Evolutionary conservation across 2,113 vertebrate species (phyloP), one percentile per base, ranked within the genome.

Genomic region (Tonatia bakeri): DNA sequence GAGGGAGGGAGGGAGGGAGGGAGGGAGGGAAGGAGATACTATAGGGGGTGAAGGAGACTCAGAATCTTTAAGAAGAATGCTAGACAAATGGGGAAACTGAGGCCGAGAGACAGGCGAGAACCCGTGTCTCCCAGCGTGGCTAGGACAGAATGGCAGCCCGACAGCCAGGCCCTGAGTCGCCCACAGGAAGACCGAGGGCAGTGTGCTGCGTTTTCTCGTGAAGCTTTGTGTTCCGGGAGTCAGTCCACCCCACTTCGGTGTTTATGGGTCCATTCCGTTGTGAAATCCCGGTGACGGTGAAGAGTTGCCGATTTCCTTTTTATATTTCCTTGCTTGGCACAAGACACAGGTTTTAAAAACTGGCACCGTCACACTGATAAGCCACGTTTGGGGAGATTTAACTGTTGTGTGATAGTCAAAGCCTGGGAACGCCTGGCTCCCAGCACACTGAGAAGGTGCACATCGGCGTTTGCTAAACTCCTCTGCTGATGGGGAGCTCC

Each of bases 271-370:
- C 0, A 0, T 65, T 56, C 38, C 81, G 69, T 61, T 19, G 47
- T 70, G 79, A 91, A 86, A 65, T 65, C 45, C 52, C 38, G 45
- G 54, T 36, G 69, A 89, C 26, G 76, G 54, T 15, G 36, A 28
- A 33, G 33, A 50, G 15, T 26, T 72, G 45, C 52, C 1, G 0
- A 61, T 85, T 77, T 82, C 69, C 75, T 90, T 65, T 87, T 67
- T 36, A 45, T 67, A 61, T 77, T 38, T 36, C 50, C 50, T 94
- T 50, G 31, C n/a, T 92, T 86, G 85, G 40, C 54, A 12, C 87
- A 73, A 95, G 79, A 61, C 17, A 47, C 6, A 38, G 12, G 50
- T 81, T 81, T 72, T 40, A 38, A 76, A 80, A 67, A 31, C 36
- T 75, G 89, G 45, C 33, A 38, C 15, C 26, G 38, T 59, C 61